A percentile compares a stretch with the other conserved stretches of the same genome.
Conservation (phyloP, 53 echinoderm and acorn worm species). For the Arbacia lixula region DNA sequence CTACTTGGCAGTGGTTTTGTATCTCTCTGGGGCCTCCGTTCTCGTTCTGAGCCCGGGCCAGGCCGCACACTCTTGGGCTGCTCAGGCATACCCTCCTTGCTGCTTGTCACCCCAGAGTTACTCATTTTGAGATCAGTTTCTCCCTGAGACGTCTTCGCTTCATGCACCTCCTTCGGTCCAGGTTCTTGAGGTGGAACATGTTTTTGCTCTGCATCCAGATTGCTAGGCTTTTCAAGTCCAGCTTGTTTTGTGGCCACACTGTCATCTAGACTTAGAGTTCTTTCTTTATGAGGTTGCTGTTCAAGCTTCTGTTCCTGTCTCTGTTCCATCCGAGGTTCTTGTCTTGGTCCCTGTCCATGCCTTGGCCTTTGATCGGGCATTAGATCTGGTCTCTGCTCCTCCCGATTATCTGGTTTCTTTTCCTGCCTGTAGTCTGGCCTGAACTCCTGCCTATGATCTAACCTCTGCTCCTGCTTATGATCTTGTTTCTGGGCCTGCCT, state of each 20-base stretch:
- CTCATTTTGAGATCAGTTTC: slow-evolving; percentile 16
- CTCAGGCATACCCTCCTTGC: slow-evolving; percentile 24
- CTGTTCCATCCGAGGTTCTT: slow-evolving; percentile 8
- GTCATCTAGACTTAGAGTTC: not conserved
- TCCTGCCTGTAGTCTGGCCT: slow-evolving; percentile 2
- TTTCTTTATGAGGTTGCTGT: slow-evolving; percentile 13
- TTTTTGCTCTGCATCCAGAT: too few relatives aligned
- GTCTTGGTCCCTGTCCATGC: not conserved
- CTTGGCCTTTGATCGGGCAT: slow-evolving; percentile 13
- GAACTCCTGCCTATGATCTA: slow-evolving; percentile 5
- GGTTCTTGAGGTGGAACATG: too few relatives aligned
- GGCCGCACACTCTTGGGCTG: slow-evolving; percentile 39
- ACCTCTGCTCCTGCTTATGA: slow-evolving; percentile 21
- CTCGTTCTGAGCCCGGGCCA: slow-evolving; percentile 44
- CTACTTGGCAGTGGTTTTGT: slow-evolving; percentile 46
- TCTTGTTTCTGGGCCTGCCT: slow-evolving; percentile 19
- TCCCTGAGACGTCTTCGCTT: slow-evolving; percentile 20
- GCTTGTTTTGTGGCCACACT: not conserved
- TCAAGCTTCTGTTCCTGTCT: slow-evolving; percentile 6
- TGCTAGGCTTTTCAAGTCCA: not conserved
- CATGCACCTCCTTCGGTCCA: slow-evolving; percentile 32
- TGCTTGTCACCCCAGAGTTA: not conserved
- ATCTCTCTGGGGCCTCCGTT: slow-evolving; percentile 51
- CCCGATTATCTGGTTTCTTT: not conserved
- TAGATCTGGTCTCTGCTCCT: slow-evolving; percentile 21